Evolutionary conservation across 2,797 vertebrate species (phyloP), one percentile per base, ranked within the genome.

Genomic region (Pangasius sanitwongsei): DNA sequence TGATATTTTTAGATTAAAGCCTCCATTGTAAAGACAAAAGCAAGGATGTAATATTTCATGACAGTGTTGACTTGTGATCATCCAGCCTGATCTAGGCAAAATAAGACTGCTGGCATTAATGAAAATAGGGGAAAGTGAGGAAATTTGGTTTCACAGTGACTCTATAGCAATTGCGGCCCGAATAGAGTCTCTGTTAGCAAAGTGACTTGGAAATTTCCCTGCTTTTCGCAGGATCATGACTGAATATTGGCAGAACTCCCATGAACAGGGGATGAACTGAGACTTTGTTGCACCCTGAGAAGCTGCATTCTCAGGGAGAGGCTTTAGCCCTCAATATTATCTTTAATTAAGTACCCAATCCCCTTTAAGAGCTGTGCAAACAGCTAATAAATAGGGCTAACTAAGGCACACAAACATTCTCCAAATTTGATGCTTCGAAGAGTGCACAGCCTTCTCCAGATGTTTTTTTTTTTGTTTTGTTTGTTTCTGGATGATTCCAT

Each of bases 1-100:
- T 91, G 91, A 83, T 97, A 96, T 97, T 96, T 96, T 96, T 97
- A 96, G 96, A 96, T 96, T 94, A 97, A 97, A 97, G 96, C 90
- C 78, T 15, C 50, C 59, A 63, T 91, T 92, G 91, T 93, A 93
- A 94, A 95, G 94, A 96, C 95, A 95, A 95, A 96, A 96, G 93
- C 86, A 93, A 94, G 94, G 92, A 93, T 94, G 93, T 94, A 93
- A 96, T 95, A 94, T 95, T 96, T 96, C 93, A 94, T 95, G 94
- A 94, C 94, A 95, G 93, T 94, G 94, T 96, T 94, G 93, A 95
- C 94, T 94, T 91, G 93, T 92, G 92, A 93, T 95, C 94, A n/a
- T 92, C 55, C 78, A 86, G 90, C 92, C 92, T 6, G 88, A 90
- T 92, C 91, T 90, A 65, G 92, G 91, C 87, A 87, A 88, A 69